These are phyloP conservation scores for Podilymbus podiceps DNA, from an alignment of 2,113 vertebrate genomes.

Conservation along the genomic window DNA sequence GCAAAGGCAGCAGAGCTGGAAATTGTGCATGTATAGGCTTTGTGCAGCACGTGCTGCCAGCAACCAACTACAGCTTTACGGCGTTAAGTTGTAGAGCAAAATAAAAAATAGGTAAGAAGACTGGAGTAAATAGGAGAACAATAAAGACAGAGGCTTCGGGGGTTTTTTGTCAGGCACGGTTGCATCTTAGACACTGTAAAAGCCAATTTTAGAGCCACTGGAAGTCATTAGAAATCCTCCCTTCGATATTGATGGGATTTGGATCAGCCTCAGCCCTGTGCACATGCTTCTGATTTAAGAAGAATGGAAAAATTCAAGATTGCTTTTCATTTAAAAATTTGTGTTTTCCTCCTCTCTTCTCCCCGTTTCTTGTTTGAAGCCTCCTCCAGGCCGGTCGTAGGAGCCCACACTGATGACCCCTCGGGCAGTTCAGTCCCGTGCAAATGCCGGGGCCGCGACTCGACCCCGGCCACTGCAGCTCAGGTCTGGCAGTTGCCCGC, in stretches of 20 bases:
- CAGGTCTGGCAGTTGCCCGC: neutral
- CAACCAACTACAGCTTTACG: fast-evolving
- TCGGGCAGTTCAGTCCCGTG: neutral
- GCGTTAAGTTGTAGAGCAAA: neutral
- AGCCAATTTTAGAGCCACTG: neutral
- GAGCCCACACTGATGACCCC: fast-evolving
- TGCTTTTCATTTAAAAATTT: neutral
- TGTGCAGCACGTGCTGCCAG: neutral
- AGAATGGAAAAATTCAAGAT: neutral
- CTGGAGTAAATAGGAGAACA: neutral
- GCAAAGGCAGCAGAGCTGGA: neutral
- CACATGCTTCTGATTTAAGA: neutral
- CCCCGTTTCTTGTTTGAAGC: fast-evolving
- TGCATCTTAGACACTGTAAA: neutral
- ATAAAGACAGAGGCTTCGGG: neutral
- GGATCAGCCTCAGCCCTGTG: neutral
- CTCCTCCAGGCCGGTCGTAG: neutral
- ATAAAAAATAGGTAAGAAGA: neutral
- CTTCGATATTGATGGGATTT: neutral
- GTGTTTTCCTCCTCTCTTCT: neutral
- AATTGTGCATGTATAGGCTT: fast-evolving
- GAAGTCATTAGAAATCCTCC: neutral
- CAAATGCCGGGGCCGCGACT: fast-evolving
- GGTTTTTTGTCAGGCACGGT: fast-evolving
- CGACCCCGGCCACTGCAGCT: neutral